Base-by-base conservation (phyloP, 1,140 invertebrate species). In the Phthorimaea operculella region DNA sequence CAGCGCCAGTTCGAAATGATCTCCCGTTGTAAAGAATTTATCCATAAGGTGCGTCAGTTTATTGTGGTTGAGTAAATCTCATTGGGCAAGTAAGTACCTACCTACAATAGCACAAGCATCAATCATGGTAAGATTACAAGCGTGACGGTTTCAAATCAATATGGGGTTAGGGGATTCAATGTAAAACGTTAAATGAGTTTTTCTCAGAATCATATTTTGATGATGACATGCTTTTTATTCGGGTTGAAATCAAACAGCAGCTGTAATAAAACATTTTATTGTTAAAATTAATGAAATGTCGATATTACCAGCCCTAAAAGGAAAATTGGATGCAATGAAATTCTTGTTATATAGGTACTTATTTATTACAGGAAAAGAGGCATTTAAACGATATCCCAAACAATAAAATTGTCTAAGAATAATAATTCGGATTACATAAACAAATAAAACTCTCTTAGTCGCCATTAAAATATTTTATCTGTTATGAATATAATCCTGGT, bases 391-490 rank as follows among this genome's bases (percentile, higher is more conserved):
- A 47, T 47, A 47, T 16, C 15, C n/a, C 54, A 65, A 64, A 61
- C 74, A 70, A 70, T 79, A 81, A 81, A 81, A 75, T 65, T 63
- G 63, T 61, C 66, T 68, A 66, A 72, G 66, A 78, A 79, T 72
- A 79, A 80, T 80, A 79, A 79, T 68, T 71, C 59, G 68, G 68
- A 78, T 77, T 76, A 79, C 73, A 78, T 71, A 79, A 78, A 73
- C 76, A 76, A 77, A 83, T 79, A 78, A 79, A 83, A 79, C 68
- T 67, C 67, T 64, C 64, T 66, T 63, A 70, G 62, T 66, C 59
- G 65, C 71, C 65, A 66, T 82, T 79, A 82, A 80, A 83, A 79
- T 83, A 81, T 79, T 83, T 79, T 83, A 83, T 83, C 74, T 81
- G 73, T 79, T 83, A 83, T 83, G 79, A 83, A 83, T 79, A 83